Evolutionary conservation across 53 echinoderm and acorn worm species (phyloP).

Genomic region (Echinometra lucunter): DNA sequence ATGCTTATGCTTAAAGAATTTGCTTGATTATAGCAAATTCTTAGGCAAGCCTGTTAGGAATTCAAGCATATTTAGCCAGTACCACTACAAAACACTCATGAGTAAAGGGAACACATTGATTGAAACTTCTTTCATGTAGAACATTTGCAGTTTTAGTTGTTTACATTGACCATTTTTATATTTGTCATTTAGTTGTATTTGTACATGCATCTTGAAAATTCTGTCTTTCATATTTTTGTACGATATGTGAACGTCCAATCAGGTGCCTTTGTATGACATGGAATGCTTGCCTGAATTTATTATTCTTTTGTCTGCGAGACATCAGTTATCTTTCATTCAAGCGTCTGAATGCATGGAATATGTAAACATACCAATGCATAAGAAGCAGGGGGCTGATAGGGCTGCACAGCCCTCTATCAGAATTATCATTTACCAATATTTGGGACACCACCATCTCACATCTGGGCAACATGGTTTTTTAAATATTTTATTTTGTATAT

Average conservation of each 20-base stretch:
- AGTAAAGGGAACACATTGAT: not conserved
- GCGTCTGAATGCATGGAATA: not conserved
- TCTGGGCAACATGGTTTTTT: too few relatives aligned
- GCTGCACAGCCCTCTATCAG: too few relatives aligned
- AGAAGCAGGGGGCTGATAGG: too few relatives aligned
- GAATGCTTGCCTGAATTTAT: not conserved
- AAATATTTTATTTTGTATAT: too few relatives aligned
- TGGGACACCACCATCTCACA: too few relatives aligned
- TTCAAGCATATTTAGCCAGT: not conserved
- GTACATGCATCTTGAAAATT: not conserved
- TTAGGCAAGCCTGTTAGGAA: not conserved
- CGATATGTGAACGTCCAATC: not conserved
- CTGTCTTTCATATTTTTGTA: conserved; percentile 37
- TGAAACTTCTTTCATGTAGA: not conserved
- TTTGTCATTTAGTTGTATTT: not conserved
- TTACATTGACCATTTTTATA: not conserved
- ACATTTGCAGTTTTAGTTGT: not conserved
- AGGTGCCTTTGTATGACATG: conserved; percentile 16
- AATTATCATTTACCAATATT: too few relatives aligned
- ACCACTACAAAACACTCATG: not conserved
- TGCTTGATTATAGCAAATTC: not conserved
- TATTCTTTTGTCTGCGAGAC: not conserved
- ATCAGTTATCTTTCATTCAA: not conserved
- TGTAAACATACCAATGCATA: too few relatives aligned
- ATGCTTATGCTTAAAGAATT: too few relatives aligned